Conservation (phyloP, 2,888 invertebrate species). For the Drosophila acutilabella region DNA sequence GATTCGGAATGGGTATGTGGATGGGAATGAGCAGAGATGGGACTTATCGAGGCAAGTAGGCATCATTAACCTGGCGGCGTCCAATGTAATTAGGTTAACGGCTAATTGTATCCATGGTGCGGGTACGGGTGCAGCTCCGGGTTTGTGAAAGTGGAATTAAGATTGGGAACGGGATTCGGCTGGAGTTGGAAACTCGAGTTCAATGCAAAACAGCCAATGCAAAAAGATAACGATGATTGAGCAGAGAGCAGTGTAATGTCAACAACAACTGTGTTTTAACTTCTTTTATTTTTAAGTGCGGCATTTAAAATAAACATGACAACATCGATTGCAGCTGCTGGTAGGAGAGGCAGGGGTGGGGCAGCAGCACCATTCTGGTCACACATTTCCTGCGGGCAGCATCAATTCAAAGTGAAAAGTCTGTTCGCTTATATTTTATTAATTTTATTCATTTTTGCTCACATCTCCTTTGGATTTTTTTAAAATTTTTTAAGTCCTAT, state of each 20-base stretch:
- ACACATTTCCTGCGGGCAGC: slow-evolving; percentile 13
- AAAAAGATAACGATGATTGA: slow-evolving; percentile 51
- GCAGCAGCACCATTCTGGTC: slow-evolving; percentile 9
- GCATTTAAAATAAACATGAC: slow-evolving; percentile 43
- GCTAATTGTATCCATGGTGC: slow-evolving; percentile 64
- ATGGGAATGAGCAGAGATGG: slow-evolving; percentile 2
- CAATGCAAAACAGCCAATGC: slow-evolving; percentile 26
- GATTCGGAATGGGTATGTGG: slow-evolving; percentile 4
- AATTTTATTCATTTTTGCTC: background rate
- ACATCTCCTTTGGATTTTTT: slow-evolving; percentile 31
- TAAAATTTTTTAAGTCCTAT: slow-evolving; percentile 35
- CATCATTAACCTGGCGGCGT: slow-evolving; percentile 70
- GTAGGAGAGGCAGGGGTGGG: background rate
- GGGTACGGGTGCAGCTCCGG: slow-evolving; percentile 6
- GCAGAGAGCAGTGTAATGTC: slow-evolving; percentile 14
- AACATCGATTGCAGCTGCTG: background rate
- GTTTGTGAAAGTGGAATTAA: background rate
- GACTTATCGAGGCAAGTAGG: slow-evolving; percentile 66
- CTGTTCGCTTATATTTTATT: slow-evolving; percentile 1
- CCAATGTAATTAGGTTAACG: slow-evolving; percentile 66
- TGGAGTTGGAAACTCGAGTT: slow-evolving; percentile 5
- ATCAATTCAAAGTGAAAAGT: slow-evolving; percentile 13
- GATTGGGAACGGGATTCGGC: background rate
- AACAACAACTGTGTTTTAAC: slow-evolving; percentile 18
- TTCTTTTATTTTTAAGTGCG: slow-evolving; percentile 15